Conservation (phyloP, 2,797 vertebrate genomes). For the Coranthus polyacanthus region DNA sequence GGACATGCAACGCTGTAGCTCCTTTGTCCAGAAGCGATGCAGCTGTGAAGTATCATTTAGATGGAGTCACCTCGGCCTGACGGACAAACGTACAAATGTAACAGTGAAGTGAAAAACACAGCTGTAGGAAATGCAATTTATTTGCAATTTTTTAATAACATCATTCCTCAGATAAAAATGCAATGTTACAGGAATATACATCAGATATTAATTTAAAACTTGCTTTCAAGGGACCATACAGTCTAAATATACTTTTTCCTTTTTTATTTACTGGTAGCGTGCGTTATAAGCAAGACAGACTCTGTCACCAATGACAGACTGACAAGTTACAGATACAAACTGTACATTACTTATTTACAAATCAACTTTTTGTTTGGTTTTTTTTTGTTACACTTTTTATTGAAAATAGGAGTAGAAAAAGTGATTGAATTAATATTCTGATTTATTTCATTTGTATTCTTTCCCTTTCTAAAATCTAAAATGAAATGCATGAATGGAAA, state of each 20-base stretch:
- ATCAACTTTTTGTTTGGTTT: conserved; percentile 86
- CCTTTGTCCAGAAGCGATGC: no score
- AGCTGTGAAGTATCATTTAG: no score
- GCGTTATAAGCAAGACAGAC: conserved; percentile 95
- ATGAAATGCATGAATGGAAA: conserved; percentile 80
- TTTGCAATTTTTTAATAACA: conserved; percentile 99
- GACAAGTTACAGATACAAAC: conserved; percentile 95
- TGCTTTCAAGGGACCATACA: conserved; percentile 92
- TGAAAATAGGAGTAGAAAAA: conserved; percentile 91
- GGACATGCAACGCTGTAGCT: no score
- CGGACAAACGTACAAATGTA: background rate
- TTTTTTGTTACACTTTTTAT: conserved; percentile 84
- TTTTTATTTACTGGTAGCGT: conserved; percentile 93
- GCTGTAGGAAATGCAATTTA: conserved; percentile 93
- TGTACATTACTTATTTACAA: conserved; percentile 98
- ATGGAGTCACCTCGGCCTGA: background rate
- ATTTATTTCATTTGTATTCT: conserved; percentile 85
- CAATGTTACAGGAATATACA: conserved; percentile 99
- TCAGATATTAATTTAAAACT: conserved; percentile 97
- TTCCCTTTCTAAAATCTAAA: conserved; percentile 86
- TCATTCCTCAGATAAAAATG: conserved; percentile 99
- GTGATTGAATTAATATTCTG: conserved; percentile 88
- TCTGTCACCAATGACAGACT: conserved; percentile 94
- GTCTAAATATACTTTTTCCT: conserved; percentile 90
- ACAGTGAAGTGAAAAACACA: conserved; percentile 52